Base-by-base conservation (phyloP, 2,797 vertebrate species). In the Molossus molossus region DNA sequence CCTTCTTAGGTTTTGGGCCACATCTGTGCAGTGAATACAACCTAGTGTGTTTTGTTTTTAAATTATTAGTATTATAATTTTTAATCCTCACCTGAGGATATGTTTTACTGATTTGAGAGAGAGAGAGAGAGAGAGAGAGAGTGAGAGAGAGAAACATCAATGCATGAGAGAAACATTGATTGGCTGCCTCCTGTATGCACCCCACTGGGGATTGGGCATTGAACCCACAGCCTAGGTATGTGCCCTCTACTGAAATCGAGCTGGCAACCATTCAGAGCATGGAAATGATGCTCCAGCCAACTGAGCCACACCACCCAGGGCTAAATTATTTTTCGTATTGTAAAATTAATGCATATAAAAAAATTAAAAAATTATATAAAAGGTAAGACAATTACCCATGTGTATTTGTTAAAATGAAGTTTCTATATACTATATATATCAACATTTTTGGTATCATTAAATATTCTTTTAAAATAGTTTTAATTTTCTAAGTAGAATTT, bases 301-400 rank as follows among this genome's bases (percentile, higher is more conserved):
- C 25, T 27, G 25, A 62, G 27, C 60, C 23, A 62, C 60, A 62
- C 11, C 60, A 62, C 11, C 10, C 29, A 65, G 64, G 64, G 64
- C 64, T 65, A 65, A 65, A 17, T 72, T 87, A 91, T 23, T 91
- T 64, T 79, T 86, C 11, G 37, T 48, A 14, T 58, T 83, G 64
- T 64, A 79, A 88, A 72, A 73, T 58, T 20, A 50, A 73, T 67
- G 9, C 7, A 50, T 83, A 20, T 62, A 76, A 60, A 81, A 81
- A 73, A 62, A 67, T 62, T 45, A 77, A 95, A 77, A n/a, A 33
- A 33, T 33, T 33, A 23, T 27, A 58, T 88, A 60, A 76, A 92
- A 58, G 17, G 21, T 21, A 64, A 67, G 45, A 27, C 1, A 77
- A 64, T 89, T 84, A 37, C 57, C 17, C 18, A 57, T 58, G n/a